These are phyloP conservation scores for Willowsia nigromaculata DNA, from an alignment of 2,888 invertebrate genomes.

Conservation along the genomic window DNA sequence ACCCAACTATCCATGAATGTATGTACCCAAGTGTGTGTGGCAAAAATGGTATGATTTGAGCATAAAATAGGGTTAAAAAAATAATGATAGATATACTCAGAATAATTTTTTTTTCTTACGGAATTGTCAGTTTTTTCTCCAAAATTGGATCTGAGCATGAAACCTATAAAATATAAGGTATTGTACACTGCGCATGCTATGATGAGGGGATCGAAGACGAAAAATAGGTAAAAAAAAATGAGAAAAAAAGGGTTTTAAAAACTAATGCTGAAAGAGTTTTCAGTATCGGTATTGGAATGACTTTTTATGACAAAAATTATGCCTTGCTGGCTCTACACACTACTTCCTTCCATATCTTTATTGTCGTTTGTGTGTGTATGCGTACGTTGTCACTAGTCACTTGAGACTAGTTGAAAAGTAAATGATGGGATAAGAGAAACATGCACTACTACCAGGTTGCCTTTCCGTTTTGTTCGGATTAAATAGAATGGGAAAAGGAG, in stretches of 20 bases:
- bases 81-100: constrained; percentile 18
- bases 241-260: neutral
- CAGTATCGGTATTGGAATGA: neutral
- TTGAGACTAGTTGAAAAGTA: constrained; percentile 29
- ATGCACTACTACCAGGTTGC: neutral
- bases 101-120: constrained; percentile 36
- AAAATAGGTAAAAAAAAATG: neutral
- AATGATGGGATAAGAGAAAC: neutral
- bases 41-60: constrained; percentile 16
- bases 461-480: neutral
- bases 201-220: neutral
- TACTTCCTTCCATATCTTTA: neutral
- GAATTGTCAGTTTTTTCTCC: constrained; percentile 52
- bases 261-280: neutral
- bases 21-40: constrained; percentile 37
- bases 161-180: neutral
- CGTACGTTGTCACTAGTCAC: neutral
- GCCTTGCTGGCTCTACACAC: neutral
- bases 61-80: neutral
- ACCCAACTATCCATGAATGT: neutral
- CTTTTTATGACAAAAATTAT: neutral
- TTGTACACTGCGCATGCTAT: constrained; percentile 3
- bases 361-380: neutral
- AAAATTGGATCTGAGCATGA: constrained; percentile 59
- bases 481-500: neutral